Conservation (phyloP, 2,797 vertebrate genomes). For the Sebastiscus tertius region DNA sequence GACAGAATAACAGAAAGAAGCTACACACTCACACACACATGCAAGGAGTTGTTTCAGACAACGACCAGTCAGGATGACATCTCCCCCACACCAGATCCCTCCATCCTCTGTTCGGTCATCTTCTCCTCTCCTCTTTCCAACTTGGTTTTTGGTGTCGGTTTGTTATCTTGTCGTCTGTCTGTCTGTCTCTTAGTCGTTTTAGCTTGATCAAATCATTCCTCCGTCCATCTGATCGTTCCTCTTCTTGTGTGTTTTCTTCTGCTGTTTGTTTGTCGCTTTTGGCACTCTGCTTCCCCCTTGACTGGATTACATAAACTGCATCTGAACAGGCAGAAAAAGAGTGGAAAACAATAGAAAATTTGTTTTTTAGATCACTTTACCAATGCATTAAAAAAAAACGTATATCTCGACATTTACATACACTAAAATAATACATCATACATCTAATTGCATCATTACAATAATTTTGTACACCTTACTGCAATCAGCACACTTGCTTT, state of each 20-base stretch:
- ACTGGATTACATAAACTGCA: constrained; percentile 87
- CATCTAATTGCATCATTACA: no score
- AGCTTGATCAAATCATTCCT: constrained; percentile 47
- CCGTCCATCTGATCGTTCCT: constrained; percentile 47
- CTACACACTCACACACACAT: constrained; percentile 18
- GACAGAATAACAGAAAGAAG: constrained; percentile 47
- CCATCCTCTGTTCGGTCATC: constrained; percentile 28
- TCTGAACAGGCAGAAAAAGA: constrained; percentile 61
- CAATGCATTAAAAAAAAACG: background rate
- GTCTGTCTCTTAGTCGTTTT: constrained; percentile 36
- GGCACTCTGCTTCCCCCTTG: constrained; percentile 71
- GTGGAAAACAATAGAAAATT: background rate
- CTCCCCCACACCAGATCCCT: constrained; percentile 24
- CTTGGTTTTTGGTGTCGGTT: constrained; percentile 50
- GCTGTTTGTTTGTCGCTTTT: constrained; percentile 69
- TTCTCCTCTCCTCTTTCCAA: constrained; percentile 19
- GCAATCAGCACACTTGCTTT: no score
- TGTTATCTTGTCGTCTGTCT: constrained; percentile 39
- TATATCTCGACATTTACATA: no score
- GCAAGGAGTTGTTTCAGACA: constrained; percentile 69
- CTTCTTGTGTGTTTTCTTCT: constrained; percentile 57
- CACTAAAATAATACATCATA: no score
- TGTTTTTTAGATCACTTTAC: background rate
- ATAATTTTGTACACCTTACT: no score
- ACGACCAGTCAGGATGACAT: background rate